These are phyloP conservation scores for Netelia inedita DNA, from an alignment of 2,888 invertebrate species.

Conservation along the genomic window DNA sequence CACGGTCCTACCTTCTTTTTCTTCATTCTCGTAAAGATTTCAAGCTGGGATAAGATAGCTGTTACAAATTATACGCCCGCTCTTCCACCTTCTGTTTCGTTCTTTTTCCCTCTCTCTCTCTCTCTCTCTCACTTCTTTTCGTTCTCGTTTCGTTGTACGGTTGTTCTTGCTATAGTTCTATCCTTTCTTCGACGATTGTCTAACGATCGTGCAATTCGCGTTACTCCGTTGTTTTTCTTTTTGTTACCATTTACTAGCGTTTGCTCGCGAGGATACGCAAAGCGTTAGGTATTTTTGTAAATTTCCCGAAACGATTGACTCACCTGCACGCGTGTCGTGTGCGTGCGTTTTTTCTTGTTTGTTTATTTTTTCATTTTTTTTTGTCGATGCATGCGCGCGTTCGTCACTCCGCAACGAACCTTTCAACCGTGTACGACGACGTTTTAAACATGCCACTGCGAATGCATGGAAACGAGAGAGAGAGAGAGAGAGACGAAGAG, in stretches of 20 bases:
- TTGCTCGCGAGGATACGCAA: neutral
- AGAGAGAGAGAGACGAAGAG: neutral
- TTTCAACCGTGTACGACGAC: slow-evolving; percentile 52
- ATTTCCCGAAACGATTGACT: neutral
- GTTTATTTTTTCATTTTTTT: neutral
- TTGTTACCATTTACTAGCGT: neutral
- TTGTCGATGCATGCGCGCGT: slow-evolving; percentile 4
- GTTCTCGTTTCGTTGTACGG: no score
- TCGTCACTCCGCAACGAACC: slow-evolving; percentile 55
- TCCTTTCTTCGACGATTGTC: slow-evolving; percentile 6
- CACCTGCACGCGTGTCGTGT: neutral
- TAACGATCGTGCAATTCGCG: slow-evolving; percentile 18
- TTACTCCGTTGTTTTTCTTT: neutral
- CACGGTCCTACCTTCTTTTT: slow-evolving; percentile 3
- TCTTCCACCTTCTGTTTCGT: neutral
- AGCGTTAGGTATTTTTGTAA: neutral
- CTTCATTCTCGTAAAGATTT: slow-evolving; percentile 45
- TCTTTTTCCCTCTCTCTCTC: slow-evolving; percentile 15
- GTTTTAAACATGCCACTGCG: slow-evolving; percentile 35
- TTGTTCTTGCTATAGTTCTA: neutral
- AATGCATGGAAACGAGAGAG: slow-evolving; percentile 11
- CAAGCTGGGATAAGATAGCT: slow-evolving; percentile 42
- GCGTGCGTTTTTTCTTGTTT: neutral
- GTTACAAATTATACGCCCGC: slow-evolving; percentile 52
- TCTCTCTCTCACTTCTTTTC: neutral